Evolutionary conservation across 2,113 vertebrate species (phyloP), one percentile per base, ranked within the genome.

Genomic region (Aepyceros melampus): DNA sequence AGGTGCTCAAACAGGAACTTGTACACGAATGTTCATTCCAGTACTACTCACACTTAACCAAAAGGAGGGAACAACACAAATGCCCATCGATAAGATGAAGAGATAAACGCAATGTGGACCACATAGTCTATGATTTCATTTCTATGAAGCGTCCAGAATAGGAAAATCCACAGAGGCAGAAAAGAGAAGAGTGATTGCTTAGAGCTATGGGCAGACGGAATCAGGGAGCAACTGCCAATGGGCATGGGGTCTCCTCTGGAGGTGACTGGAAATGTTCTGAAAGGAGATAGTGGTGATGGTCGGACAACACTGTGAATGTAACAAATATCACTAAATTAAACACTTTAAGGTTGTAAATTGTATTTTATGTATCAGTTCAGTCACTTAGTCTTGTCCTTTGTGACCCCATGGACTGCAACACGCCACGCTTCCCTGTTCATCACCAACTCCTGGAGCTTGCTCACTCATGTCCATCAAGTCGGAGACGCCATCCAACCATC

Each of bases 121-220:
- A 2, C 6, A 2, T 0, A 5, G 0, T 11, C n/a, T 1, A 6
- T 2, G 19, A 36, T 2, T 17, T 91, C 49, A 23, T 29, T 2
- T 14, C 3, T 1, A 4, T 2, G 6, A 58, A 29, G n/a, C 3
- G 81, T 27, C 56, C 45, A 33, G 36, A 60, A 40, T 1, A 27
- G 36, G 49, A 6, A 85, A 10, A 19, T 11, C 79, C 7, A 55
- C 2, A 10, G 51, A 14, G 23, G 45, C 56, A 71, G 85, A 8
- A 51, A 14, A 33, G 10, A 23, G 56, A 25, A 5, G 7, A 2
- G 23, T 6, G 47, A 67, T 0, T 15, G 25, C 43, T 5, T 4
- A 62, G 51, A 11, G 25, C n/a, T 16, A 16, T 64, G 17, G 45
- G 29, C n/a, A 17, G 13, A n/a, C 17, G 51, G 25, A 17, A 25